phyloP scores from a whole-genome alignment of 2,888 invertebrate genomes.

The Drosophila formosana region DNA sequence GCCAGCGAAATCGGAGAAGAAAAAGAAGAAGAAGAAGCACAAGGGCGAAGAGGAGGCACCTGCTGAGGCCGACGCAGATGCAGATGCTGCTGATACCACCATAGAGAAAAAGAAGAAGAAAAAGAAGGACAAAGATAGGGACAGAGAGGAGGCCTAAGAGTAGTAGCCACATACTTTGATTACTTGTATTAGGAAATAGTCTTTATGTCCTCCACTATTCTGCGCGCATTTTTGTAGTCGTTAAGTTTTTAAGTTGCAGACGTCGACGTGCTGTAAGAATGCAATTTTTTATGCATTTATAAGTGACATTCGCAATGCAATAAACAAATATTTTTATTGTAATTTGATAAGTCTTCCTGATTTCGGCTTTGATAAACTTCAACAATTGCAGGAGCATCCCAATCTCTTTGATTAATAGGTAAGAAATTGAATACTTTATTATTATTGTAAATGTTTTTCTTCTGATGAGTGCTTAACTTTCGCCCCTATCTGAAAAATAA shows the following conservation, averaged over 20 bases:
- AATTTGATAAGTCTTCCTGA: constrained; percentile 1
- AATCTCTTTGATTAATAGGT: constrained; percentile 29
- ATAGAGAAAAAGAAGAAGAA: constrained; percentile 90
- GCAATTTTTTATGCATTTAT: constrained; percentile 68
- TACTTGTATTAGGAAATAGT: constrained; percentile 50
- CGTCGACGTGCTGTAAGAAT: constrained; percentile 52
- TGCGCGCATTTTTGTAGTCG: constrained; percentile 50
- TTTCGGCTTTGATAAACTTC: constrained; percentile 10
- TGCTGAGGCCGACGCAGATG: constrained; percentile 50
- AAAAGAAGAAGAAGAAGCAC: constrained; percentile 89
- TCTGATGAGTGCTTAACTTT: constrained; percentile 67
- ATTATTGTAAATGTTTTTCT: constrained; percentile 25
- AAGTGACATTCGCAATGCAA: constrained; percentile 77
- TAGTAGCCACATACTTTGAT: constrained; percentile 36
- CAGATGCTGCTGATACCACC: constrained; percentile 77
- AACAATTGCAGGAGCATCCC: background rate
- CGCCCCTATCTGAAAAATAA: constrained; percentile 79
- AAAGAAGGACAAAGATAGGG: constrained; percentile 89
- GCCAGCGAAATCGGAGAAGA: constrained; percentile 84
- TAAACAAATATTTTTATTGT: constrained; percentile 74
- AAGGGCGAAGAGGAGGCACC: constrained; percentile 85
- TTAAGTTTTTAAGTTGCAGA: constrained; percentile 59
- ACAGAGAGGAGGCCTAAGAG: constrained; percentile 85
- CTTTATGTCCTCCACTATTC: constrained; percentile 49
- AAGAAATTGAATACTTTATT: constrained; percentile 22